Conservation (phyloP, 2,113 vertebrate genomes). For the Alexandromys fortis region DNA sequence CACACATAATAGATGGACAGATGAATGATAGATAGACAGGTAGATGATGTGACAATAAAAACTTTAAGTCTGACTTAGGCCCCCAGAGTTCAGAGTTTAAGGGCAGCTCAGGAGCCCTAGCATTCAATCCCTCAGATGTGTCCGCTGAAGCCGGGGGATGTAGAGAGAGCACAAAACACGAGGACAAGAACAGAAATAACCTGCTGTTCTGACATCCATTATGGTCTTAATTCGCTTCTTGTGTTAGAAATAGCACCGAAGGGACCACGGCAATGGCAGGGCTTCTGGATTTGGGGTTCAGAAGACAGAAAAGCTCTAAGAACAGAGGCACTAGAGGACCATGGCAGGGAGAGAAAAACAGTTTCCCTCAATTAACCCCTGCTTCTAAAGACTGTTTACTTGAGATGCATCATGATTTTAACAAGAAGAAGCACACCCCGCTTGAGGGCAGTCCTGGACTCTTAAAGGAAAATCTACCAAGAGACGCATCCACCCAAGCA, state of each 20-base stretch:
- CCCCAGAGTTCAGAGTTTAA: neutral
- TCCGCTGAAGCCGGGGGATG: neutral
- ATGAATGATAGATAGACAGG: neutral
- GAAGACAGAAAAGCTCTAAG: neutral
- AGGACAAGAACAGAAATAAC: neutral
- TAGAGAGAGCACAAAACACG: neutral
- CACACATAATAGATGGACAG: too few relatives aligned
- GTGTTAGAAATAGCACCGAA: neutral
- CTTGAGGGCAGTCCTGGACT: neutral
- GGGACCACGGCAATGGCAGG: neutral
- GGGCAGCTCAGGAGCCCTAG: neutral
- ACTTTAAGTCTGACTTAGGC: neutral
- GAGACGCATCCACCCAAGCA: neutral
- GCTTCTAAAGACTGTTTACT: neutral
- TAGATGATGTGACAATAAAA: neutral
- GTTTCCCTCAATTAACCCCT: neutral
- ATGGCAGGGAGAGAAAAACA: neutral
- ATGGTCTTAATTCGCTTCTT: neutral
- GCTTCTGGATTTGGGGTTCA: neutral
- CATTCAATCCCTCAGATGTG: neutral
- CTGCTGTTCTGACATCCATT: neutral
- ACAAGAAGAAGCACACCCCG: neutral
- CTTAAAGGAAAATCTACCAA: neutral
- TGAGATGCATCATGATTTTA: neutral
- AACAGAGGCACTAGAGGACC: neutral